phyloP scores from a whole-genome alignment of 2,113 vertebrate genomes.

The Peromyscus polionotus region DNA sequence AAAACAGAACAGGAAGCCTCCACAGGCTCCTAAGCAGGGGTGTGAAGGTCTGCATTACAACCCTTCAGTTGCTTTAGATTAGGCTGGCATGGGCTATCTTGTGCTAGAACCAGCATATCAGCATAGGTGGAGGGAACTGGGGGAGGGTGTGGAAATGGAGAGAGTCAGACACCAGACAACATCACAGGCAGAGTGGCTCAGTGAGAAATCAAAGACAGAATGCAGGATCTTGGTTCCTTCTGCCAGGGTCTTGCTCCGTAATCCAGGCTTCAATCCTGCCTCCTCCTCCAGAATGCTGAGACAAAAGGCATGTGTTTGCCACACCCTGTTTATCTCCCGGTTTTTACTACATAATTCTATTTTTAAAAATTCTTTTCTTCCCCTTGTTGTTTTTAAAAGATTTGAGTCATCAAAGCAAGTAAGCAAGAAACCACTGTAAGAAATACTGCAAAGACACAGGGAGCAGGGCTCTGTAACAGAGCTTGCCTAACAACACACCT shows the following conservation, averaged over 20 bases:
- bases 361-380: neutral
- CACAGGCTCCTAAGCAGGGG: neutral
- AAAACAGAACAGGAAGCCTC: neutral
- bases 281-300: neutral
- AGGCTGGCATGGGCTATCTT: neutral
- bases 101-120: neutral
- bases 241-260: neutral
- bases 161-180: conserved; percentile 38
- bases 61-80: neutral
- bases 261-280: neutral
- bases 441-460: neutral
- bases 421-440: neutral
- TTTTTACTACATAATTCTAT: conserved; percentile 27
- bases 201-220: conserved; percentile 22
- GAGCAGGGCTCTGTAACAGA: neutral
- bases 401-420: neutral
- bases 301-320: neutral
- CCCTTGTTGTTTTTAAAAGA: conserved; percentile 37
- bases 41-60: neutral
- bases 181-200: neutral
- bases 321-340: neutral
- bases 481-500: no score
- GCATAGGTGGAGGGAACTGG: neutral
- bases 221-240: neutral
- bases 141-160: neutral